Conservation (phyloP, 1,140 invertebrate genomes). For the Alviniconcha marisindica region DNA sequence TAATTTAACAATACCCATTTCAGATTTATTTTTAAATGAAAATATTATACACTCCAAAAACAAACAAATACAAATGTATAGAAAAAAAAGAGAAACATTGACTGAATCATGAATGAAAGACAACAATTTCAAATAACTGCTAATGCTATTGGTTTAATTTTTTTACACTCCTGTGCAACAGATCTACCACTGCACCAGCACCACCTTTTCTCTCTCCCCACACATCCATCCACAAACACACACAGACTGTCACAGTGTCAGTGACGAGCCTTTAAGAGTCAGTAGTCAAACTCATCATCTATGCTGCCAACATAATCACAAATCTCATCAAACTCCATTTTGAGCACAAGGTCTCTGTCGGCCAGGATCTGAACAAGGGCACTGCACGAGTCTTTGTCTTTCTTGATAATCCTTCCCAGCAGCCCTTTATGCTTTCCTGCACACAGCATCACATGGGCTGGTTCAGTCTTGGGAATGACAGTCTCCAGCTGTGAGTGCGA, state of each 20-base stretch:
- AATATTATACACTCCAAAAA: too few relatives aligned
- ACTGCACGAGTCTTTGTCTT: conserved; percentile 67
- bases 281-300: conserved; percentile 68
- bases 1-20: too few relatives aligned
- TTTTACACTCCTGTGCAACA: too few relatives aligned
- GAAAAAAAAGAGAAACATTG: too few relatives aligned
- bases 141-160: too few relatives aligned
- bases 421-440: conserved; percentile 71
- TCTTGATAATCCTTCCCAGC: conserved; percentile 71
- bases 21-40: too few relatives aligned
- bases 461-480: conserved; percentile 73
- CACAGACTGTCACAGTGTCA: too few relatives aligned
- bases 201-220: background rate
- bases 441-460: conserved; percentile 72
- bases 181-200: too few relatives aligned
- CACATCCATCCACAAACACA: background rate
- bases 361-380: conserved; percentile 72
- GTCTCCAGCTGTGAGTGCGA: conserved; percentile 74
- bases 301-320: conserved; percentile 75
- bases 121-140: too few relatives aligned
- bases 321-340: conserved; percentile 74
- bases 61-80: too few relatives aligned
- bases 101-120: too few relatives aligned
- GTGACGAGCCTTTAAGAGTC: too few relatives aligned
- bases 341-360: conserved; percentile 68